Percentiles rank a stretch among this genome's conserved stretches.
Evolutionary conservation across 2,113 vertebrate genomes (phyloP).

Genomic region (Neolamprologus cancellatus): DNA sequence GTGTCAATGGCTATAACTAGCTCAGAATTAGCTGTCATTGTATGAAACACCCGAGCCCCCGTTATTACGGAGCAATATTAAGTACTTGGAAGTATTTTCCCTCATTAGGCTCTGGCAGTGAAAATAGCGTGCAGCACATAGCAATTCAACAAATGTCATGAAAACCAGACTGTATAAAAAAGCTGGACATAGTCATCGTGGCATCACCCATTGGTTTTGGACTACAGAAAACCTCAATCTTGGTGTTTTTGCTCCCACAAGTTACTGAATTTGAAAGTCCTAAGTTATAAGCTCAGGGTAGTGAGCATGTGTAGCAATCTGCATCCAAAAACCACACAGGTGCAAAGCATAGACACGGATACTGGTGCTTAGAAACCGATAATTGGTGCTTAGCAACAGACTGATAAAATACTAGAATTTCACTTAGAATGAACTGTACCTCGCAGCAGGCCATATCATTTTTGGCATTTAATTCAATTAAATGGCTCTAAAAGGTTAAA

Average conservation of each 20-base stretch:
- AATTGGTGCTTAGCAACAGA: background rate
- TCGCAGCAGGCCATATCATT: background rate
- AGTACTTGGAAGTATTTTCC: background rate
- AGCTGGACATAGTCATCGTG: background rate
- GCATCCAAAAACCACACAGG: background rate
- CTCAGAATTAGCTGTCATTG: background rate
- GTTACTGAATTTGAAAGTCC: background rate
- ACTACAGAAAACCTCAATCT: background rate
- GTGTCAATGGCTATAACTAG: background rate
- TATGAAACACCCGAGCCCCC: background rate
- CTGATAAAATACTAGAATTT: background rate
- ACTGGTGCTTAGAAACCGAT: background rate
- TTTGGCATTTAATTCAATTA: background rate
- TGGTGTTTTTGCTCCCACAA: background rate
- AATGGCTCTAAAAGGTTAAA: background rate
- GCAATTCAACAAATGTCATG: background rate
- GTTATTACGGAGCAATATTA: background rate
- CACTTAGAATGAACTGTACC: background rate
- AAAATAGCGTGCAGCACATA: background rate
- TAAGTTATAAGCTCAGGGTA: background rate
- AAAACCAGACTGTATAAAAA: background rate
- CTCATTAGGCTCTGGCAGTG: background rate
- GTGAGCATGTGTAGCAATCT: background rate
- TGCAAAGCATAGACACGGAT: background rate
- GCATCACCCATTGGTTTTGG: background rate